Evolutionary conservation across 2,113 vertebrate genomes (phyloP).

Genomic region (Rafetus swinhoei): DNA sequence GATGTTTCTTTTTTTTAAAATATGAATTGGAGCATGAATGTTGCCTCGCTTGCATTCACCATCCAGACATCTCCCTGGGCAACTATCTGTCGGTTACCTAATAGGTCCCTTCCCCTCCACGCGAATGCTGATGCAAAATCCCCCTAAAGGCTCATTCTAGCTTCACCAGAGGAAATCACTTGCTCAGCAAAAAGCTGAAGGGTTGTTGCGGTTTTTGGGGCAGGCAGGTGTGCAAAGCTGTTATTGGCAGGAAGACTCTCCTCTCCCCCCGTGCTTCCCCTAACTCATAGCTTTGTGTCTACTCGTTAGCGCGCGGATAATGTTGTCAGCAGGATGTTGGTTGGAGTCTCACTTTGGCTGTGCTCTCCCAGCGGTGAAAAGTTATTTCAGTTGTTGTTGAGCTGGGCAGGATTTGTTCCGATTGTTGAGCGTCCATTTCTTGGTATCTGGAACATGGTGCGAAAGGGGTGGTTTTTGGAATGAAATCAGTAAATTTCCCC

Average conservation of each 20-base stretch:
- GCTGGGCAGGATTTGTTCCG: background rate
- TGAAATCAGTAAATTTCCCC: background rate
- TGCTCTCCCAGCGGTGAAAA: background rate
- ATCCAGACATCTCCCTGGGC: background rate
- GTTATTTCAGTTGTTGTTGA: background rate
- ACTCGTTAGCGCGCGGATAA: background rate
- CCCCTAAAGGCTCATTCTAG: background rate
- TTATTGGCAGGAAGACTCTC: background rate
- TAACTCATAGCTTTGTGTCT: background rate
- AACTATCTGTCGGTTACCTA: fast-evolving
- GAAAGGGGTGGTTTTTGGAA: background rate
- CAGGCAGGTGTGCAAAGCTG: background rate
- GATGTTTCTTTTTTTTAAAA: background rate
- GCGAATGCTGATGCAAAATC: background rate
- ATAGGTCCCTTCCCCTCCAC: fast-evolving
- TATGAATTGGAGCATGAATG: background rate
- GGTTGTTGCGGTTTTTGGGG: background rate
- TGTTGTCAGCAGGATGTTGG: background rate
- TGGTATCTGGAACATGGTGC: background rate
- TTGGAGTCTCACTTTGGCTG: background rate
- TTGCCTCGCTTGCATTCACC: fast-evolving
- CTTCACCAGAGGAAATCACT: background rate
- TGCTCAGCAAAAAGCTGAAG: background rate
- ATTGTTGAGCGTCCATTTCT: background rate
- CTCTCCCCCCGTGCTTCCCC: background rate